These are phyloP conservation scores for Drosophila macrospina DNA, from an alignment of 2,888 invertebrate genomes.

Conservation along the genomic window DNA sequence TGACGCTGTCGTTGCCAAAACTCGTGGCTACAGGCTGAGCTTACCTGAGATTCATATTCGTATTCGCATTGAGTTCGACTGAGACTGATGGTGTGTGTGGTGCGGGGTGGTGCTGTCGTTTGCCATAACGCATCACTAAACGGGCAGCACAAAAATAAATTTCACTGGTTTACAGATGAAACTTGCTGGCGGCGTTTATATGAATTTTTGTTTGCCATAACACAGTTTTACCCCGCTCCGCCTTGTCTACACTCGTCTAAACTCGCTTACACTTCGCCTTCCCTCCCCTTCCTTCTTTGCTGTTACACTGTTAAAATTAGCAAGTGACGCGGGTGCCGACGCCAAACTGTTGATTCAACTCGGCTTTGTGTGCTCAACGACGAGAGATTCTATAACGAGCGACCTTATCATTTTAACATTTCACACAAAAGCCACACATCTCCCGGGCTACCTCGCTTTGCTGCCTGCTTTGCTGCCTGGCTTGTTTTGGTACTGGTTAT, in stretches of 20 bases:
- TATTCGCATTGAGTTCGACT: background rate
- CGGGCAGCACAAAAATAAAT: conserved; percentile 74
- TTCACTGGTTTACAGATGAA: conserved; percentile 68
- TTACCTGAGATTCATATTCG: conserved; percentile 35
- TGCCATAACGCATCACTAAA: conserved; percentile 73
- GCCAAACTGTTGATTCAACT: conserved; percentile 77
- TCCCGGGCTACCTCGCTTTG: conserved; percentile 23
- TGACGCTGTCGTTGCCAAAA: conserved; percentile 54
- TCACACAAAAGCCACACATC: conserved; percentile 60
- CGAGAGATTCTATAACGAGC: conserved; percentile 58
- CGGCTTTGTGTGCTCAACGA: conserved; percentile 47
- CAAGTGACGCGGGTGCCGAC: conserved; percentile 56
- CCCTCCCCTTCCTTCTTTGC: background rate
- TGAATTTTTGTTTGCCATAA: conserved; percentile 25
- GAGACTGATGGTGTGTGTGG: background rate
- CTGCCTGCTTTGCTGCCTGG: conserved; percentile 24
- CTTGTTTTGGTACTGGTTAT: conserved; percentile 13
- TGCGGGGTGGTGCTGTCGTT: conserved; percentile 13
- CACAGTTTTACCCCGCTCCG: background rate
- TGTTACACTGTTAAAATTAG: conserved; percentile 67
- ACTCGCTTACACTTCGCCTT: background rate
- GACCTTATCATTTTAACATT: conserved; percentile 69
- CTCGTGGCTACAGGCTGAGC: conserved; percentile 18
- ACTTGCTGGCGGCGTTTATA: conserved; percentile 40
- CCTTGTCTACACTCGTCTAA: no score